Evolutionary conservation across 1,140 invertebrate species (phyloP).

Genomic region (Camponotus pennsylvanicus): DNA sequence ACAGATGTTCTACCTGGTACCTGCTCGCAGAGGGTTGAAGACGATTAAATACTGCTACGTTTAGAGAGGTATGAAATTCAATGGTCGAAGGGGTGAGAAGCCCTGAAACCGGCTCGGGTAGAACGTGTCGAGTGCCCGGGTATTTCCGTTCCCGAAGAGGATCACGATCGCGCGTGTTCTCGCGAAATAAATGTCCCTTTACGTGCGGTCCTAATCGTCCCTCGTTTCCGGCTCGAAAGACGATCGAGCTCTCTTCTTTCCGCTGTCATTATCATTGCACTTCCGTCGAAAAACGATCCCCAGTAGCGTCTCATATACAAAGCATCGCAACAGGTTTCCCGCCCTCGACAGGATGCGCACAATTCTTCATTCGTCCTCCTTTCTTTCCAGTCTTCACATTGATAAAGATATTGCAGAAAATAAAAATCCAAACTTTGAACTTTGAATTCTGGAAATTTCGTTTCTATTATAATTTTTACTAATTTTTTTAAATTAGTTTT

Average conservation of each 20-base stretch:
- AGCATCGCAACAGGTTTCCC: conserved; percentile 59
- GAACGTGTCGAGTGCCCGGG: conserved; percentile 23
- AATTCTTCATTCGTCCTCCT: conserved; percentile 11
- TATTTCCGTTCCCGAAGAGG: conserved; percentile 45
- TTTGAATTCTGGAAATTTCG: background rate
- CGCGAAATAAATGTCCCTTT: conserved; percentile 49
- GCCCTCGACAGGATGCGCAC: conserved; percentile 41
- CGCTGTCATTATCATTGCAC: conserved; percentile 53
- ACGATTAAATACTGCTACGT: conserved; percentile 47
- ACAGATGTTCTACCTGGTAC: conserved; percentile 51
- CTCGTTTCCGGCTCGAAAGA: conserved; percentile 71
- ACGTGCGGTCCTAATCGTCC: conserved; percentile 57
- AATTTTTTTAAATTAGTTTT: no score
- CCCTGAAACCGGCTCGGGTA: conserved; percentile 8
- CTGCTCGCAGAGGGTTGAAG: conserved; percentile 47
- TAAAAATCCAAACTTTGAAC: background rate
- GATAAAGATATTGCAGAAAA: background rate
- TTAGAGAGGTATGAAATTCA: conserved; percentile 57
- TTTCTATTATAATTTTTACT: background rate
- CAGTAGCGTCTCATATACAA: conserved; percentile 38
- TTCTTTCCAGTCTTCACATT: background rate
- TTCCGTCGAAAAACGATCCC: conserved; percentile 66
- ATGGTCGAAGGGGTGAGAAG: conserved; percentile 19
- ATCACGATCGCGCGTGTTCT: conserved; percentile 41
- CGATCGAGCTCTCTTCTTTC: conserved; percentile 58